Conservation (phyloP, 2,113 vertebrate species). For the Dipodomys spectabilis region DNA sequence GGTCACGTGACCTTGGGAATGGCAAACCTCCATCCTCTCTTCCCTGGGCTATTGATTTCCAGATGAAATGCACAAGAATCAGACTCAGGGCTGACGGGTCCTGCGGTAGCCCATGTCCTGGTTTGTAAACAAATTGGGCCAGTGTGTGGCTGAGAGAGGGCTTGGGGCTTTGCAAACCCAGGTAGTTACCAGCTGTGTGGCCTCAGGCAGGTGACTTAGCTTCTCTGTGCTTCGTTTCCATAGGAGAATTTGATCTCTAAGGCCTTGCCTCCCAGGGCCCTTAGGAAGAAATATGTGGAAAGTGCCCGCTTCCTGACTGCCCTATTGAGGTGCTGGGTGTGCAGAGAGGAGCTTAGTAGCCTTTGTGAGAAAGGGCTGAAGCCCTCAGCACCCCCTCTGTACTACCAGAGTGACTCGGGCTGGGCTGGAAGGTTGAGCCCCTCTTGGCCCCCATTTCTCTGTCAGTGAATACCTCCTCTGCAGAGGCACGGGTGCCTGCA, state of each 20-base stretch:
- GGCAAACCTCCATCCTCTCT: not conserved
- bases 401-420: accelerated
- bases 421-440: not conserved
- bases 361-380: not conserved
- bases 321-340: not conserved
- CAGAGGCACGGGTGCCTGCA: no score
- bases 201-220: not conserved
- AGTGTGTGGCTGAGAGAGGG: not conserved
- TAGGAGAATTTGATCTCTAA: not conserved
- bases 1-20: not conserved
- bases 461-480: no score
- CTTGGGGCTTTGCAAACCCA: no score
- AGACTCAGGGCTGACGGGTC: not conserved
- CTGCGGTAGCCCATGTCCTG: no score
- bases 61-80: not conserved
- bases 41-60: not conserved
- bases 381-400: accelerated
- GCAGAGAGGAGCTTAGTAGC: not conserved
- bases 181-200: not conserved
- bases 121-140: no score
- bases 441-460: no score
- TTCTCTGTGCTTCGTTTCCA: conserved; percentile 1
- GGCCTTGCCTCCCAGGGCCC: not conserved
- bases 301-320: not conserved
- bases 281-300: not conserved